Evolutionary conservation across 2,797 vertebrate genomes (phyloP).

Genomic region (Peromyscus attwateri): DNA sequence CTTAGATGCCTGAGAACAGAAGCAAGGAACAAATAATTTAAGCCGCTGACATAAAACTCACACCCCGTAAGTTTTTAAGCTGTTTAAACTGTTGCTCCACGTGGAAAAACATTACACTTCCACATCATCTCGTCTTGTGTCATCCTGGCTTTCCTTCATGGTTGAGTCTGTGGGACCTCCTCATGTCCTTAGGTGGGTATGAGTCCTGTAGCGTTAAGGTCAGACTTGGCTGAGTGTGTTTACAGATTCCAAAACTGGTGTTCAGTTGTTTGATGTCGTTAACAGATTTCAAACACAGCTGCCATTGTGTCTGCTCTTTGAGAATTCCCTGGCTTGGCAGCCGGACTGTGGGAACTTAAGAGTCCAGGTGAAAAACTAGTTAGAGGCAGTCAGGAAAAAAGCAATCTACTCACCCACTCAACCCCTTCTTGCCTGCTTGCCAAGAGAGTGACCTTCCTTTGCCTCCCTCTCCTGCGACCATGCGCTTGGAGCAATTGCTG

Average conservation of each 20-base stretch:
- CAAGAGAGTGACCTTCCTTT: neutral
- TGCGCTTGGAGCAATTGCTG: neutral
- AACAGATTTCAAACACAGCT: neutral
- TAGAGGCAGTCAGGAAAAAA: neutral
- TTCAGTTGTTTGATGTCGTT: neutral
- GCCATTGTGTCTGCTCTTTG: neutral
- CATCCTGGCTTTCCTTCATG: neutral
- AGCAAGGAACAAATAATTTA: neutral
- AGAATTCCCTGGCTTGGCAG: neutral
- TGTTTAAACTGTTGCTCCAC: neutral
- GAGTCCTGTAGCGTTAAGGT: neutral
- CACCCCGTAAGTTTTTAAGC: neutral
- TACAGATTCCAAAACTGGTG: neutral
- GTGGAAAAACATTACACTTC: conserved; percentile 12
- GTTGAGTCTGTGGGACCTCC: neutral
- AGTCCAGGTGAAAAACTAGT: neutral
- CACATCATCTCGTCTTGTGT: neutral
- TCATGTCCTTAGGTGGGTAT: neutral
- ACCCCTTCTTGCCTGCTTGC: neutral
- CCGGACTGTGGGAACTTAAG: neutral
- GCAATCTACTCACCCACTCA: neutral
- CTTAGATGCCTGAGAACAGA: neutral
- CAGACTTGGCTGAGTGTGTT: neutral
- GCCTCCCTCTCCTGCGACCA: neutral
- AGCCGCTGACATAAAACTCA: neutral